Evolutionary conservation across 64 coral and sea anemone genomes (phyloP).

Genomic region (Dendronephthya gigantea): DNA sequence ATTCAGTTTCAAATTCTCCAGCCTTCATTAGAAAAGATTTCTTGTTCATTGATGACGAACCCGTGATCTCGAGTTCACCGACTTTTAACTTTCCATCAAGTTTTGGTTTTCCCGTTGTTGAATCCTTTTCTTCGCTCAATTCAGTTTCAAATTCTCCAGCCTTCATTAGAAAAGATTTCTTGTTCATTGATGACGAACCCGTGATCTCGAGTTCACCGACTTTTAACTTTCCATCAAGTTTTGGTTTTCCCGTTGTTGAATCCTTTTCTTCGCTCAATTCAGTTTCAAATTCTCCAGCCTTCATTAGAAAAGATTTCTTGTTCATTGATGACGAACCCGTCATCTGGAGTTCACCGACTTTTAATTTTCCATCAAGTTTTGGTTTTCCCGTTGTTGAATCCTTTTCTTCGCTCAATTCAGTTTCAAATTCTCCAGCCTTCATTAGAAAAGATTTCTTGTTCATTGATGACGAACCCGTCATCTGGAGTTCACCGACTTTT

Average conservation of each 20-base stretch:
- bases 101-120: not conserved
- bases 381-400: too few relatives aligned
- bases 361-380: too few relatives aligned
- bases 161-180: not conserved
- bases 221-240: not conserved
- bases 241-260: not conserved
- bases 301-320: too few relatives aligned
- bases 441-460: too few relatives aligned
- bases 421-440: too few relatives aligned
- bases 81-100: not conserved
- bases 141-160: not conserved
- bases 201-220: not conserved
- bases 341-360: too few relatives aligned
- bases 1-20: too few relatives aligned
- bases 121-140: not conserved
- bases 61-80: not conserved
- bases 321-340: too few relatives aligned
- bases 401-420: too few relatives aligned
- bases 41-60: not conserved
- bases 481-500: too few relatives aligned
- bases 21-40: too few relatives aligned
- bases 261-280: not conserved
- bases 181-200: not conserved
- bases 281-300: not conserved
- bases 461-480: too few relatives aligned